phyloP scores from a whole-genome alignment of 2,888 invertebrate genomes.

The Mesorhabditis spiculigera region DNA sequence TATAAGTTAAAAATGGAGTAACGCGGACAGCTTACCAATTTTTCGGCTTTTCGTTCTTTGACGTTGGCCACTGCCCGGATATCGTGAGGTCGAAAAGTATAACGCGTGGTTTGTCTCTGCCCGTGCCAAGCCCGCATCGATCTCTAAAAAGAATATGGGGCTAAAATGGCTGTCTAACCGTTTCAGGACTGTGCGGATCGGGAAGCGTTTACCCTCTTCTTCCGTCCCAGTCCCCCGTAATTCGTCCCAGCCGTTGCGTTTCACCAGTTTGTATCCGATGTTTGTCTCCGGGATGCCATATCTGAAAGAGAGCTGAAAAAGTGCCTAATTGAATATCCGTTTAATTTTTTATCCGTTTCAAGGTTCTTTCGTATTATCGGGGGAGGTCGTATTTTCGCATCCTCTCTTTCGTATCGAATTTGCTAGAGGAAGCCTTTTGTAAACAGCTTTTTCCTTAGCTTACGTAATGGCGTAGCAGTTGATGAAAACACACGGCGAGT shows the following conservation, averaged over 20 bases:
- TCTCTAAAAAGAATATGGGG: slow-evolving; percentile 60
- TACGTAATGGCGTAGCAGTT: neutral
- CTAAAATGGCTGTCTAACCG: slow-evolving; percentile 47
- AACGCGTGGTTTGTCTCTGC: slow-evolving; percentile 61
- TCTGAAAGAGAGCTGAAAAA: neutral
- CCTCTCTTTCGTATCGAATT: no score
- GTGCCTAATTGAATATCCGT: no score
- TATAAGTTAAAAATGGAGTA: neutral
- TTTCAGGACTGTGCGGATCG: slow-evolving; percentile 73
- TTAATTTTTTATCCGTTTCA: no score
- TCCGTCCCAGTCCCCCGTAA: slow-evolving; percentile 12
- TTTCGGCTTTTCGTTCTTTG: slow-evolving; percentile 19
- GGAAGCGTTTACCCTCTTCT: neutral
- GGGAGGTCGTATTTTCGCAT: no score
- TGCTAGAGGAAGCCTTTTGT: no score
- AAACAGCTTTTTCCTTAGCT: no score
- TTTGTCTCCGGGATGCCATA: neutral
- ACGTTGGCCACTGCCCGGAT: slow-evolving; percentile 62
- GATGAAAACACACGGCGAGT: no score
- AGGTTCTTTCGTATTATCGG: no score
- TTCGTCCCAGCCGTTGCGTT: slow-evolving; percentile 52
- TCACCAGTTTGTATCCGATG: slow-evolving; percentile 41
- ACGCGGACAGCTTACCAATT: neutral
- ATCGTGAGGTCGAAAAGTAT: slow-evolving; percentile 69
- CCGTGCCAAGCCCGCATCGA: slow-evolving; percentile 71